Evolutionary conservation across 1,140 invertebrate species (phyloP).

Genomic region (Coelopa frigida): DNA sequence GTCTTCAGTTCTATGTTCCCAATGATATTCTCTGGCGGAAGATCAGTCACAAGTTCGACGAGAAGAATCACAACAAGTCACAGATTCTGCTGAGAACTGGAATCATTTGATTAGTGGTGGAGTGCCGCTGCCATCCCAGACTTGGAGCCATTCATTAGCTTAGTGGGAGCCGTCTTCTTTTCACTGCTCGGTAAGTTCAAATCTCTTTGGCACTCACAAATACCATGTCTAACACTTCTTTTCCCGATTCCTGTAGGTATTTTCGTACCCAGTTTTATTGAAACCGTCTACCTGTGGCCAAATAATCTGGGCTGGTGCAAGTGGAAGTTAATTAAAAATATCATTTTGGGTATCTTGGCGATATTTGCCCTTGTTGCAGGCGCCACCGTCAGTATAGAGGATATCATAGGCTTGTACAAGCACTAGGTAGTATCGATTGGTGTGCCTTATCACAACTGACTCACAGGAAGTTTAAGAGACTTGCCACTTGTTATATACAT

Average conservation of each 20-base stretch:
- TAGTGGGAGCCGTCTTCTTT: conserved; percentile 81
- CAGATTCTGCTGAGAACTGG: conserved; percentile 59
- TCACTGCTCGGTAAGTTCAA: conserved; percentile 66
- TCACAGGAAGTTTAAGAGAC: not conserved
- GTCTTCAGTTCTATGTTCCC: conserved; percentile 80
- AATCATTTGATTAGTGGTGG: conserved; percentile 50
- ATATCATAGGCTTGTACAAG: conserved; percentile 50
- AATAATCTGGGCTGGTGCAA: conserved; percentile 52
- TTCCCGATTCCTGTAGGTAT: conserved; percentile 29
- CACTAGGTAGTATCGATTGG: conserved; percentile 1
- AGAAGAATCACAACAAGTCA: conserved; percentile 52
- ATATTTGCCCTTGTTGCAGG: conserved; percentile 60
- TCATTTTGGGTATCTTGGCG: conserved; percentile 53
- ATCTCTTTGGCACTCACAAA: too few species aligned
- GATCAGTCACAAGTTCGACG: conserved; percentile 44
- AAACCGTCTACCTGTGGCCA: conserved; percentile 63
- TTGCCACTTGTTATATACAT: too few species aligned
- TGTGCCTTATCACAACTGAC: not conserved
- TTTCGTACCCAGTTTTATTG: conserved; percentile 75
- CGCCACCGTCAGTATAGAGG: conserved; percentile 53
- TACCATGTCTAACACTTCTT: not conserved
- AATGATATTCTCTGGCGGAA: conserved; percentile 62
- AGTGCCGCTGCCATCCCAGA: conserved; percentile 65
- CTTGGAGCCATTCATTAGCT: conserved; percentile 78
- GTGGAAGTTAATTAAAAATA: conserved; percentile 61